Conservation (phyloP, 1,140 invertebrate species). For the Teleopsis dalmanni region DNA sequence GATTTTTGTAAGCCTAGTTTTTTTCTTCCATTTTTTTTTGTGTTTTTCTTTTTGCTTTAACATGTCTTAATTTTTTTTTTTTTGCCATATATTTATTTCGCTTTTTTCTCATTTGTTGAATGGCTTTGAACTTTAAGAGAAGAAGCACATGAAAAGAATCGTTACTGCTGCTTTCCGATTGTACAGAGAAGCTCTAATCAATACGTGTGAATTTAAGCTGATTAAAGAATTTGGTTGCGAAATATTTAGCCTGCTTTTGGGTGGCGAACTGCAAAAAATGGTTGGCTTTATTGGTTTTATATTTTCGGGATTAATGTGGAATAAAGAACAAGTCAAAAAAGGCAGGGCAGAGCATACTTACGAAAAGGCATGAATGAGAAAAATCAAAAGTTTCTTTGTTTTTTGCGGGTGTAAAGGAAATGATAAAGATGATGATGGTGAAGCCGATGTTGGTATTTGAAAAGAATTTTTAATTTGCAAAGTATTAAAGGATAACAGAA, state of each 20-base stretch:
- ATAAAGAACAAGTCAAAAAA: background rate
- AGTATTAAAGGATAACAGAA: slow-evolving; percentile 1
- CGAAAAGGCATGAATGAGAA: background rate
- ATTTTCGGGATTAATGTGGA: slow-evolving; percentile 2
- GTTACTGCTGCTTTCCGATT: too few species aligned
- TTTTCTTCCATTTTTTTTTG: too few species aligned
- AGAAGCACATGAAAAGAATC: too few species aligned
- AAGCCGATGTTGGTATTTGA: background rate
- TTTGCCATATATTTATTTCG: too few species aligned
- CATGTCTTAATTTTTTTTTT: too few species aligned
- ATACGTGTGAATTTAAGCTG: slow-evolving; percentile 44
- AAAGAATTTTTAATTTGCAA: slow-evolving; percentile 6
- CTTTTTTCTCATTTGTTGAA: background rate
- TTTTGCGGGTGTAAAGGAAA: slow-evolving; percentile 1
- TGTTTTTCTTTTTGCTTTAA: too few species aligned
- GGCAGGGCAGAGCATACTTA: background rate
- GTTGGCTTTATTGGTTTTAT: slow-evolving; percentile 5
- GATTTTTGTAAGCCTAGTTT: too few species aligned
- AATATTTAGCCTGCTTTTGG: slow-evolving; percentile 6
- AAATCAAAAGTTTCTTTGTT: background rate
- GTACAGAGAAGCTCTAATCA: too few species aligned
- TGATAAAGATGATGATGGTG: background rate
- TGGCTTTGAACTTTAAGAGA: background rate
- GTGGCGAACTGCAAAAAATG: background rate
- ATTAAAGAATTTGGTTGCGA: slow-evolving; percentile 34